Conservation (phyloP, 2,888 invertebrate species). For the Spilosoma lubricipeda region DNA sequence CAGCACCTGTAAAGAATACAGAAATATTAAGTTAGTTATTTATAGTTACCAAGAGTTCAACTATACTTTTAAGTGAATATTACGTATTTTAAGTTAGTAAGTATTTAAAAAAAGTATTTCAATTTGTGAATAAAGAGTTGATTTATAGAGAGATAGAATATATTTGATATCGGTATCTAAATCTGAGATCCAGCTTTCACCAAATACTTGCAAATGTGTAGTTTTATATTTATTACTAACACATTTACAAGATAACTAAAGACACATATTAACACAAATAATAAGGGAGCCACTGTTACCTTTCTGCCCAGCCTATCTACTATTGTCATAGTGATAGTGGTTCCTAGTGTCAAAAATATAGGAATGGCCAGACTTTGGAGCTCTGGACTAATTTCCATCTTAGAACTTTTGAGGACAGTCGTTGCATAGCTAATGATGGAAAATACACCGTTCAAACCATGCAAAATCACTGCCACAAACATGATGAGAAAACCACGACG, state of each 20-base stretch:
- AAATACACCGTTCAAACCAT: conserved; percentile 58
- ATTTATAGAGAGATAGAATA: no score
- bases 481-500: conserved; percentile 56
- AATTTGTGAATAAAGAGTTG: no score
- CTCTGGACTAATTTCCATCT: conserved; percentile 54
- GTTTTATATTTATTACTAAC: no score
- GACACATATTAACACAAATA: no score
- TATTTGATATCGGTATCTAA: no score
- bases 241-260: background rate
- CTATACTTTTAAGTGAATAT: no score
- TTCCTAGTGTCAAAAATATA: conserved; percentile 57
- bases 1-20: conserved; percentile 48
- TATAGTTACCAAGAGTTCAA: no score
- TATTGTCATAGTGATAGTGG: conserved; percentile 50
- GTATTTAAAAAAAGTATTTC: no score
- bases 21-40: no score
- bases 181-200: no score
- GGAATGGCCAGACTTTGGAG: conserved; percentile 60
- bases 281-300: conserved; percentile 32
- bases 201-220: no score
- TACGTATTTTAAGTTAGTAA: no score
- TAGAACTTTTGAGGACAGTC: conserved; percentile 52
- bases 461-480: conserved; percentile 42
- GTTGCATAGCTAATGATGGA: conserved; percentile 59
- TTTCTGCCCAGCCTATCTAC: conserved; percentile 57